Conservation (phyloP, 2,888 invertebrate genomes). For the Limnephilus marmoratus region DNA sequence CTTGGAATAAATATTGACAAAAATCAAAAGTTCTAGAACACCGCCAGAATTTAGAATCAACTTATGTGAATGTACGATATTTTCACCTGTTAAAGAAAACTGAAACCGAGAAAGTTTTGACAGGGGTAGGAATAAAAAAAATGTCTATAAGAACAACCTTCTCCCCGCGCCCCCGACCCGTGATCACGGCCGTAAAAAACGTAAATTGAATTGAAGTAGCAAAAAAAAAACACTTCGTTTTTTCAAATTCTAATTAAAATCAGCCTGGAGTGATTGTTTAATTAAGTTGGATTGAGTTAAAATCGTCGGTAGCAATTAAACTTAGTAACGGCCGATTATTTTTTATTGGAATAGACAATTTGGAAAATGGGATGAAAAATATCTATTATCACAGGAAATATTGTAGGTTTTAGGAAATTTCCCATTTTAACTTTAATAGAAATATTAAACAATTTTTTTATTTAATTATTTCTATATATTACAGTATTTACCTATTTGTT, state of each 20-base stretch:
- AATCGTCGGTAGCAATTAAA: constrained; percentile 40
- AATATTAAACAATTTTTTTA: no score
- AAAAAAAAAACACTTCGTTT: constrained; percentile 47
- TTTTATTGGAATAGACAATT: constrained; percentile 20
- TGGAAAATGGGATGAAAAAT: not conserved
- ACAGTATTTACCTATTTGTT: no score
- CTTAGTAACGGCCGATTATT: not conserved
- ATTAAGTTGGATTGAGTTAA: constrained; percentile 54
- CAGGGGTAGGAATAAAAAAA: constrained; percentile 29
- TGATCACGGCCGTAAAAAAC: constrained; percentile 49
- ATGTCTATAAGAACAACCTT: constrained; percentile 39
- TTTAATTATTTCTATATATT: no score
- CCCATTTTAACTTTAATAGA: no score
- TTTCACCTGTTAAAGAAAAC: not conserved
- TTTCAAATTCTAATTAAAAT: constrained; percentile 51
- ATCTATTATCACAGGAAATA: not conserved
- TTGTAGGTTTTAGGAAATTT: not conserved
- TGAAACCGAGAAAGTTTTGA: not conserved
- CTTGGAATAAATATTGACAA: not conserved
- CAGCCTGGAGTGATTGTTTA: constrained; percentile 41
- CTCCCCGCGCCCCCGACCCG: constrained; percentile 3
- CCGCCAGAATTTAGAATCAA: not conserved
- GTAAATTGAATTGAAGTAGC: constrained; percentile 55
- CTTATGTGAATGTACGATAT: not conserved
- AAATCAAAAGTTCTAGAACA: not conserved